These are phyloP conservation scores for Phrynocephalus guinanensis DNA, from an alignment of 2,797 vertebrate species.

Conservation along the genomic window DNA sequence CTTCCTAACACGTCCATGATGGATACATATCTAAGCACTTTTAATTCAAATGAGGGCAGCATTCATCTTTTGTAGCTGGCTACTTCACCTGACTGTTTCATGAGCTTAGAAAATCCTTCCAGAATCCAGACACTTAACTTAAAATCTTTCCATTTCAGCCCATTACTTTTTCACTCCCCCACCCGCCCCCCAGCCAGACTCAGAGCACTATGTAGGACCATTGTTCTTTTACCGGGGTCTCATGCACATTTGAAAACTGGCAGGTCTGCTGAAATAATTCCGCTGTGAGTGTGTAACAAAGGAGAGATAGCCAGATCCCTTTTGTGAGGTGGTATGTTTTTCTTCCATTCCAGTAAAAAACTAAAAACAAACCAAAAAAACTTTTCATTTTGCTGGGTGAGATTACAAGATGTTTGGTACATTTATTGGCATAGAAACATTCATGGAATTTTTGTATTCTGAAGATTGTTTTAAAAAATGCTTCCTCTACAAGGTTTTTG, in stretches of 20 bases:
- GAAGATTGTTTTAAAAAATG: too few species aligned
- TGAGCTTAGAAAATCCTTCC: slow-evolving; percentile 18
- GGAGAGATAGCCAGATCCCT: not conserved
- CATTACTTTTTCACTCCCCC: slow-evolving; percentile 7
- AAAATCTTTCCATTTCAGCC: slow-evolving; percentile 29
- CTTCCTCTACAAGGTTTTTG: too few species aligned
- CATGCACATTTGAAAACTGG: slow-evolving; percentile 4
- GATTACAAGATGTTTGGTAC: too few species aligned
- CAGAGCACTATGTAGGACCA: slow-evolving; percentile 7
- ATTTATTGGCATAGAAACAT: too few species aligned
- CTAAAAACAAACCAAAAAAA: too few species aligned
- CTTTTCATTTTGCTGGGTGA: too few species aligned
- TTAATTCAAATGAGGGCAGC: slow-evolving; percentile 7
- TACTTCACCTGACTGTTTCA: slow-evolving; percentile 1
- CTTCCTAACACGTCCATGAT: slow-evolving; percentile 1
- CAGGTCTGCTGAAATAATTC: not conserved
- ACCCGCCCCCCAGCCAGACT: not conserved
- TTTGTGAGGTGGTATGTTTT: not conserved
- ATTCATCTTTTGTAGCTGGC: slow-evolving; percentile 12
- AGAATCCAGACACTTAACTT: slow-evolving; percentile 27
- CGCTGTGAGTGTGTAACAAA: not conserved
- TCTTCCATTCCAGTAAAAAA: too few species aligned
- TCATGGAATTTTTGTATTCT: too few species aligned
- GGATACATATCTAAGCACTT: slow-evolving; percentile 11
- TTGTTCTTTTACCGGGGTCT: not conserved